Evolutionary conservation across 2,888 invertebrate genomes (phyloP).

Genomic region (Auanema freiburgensis): DNA sequence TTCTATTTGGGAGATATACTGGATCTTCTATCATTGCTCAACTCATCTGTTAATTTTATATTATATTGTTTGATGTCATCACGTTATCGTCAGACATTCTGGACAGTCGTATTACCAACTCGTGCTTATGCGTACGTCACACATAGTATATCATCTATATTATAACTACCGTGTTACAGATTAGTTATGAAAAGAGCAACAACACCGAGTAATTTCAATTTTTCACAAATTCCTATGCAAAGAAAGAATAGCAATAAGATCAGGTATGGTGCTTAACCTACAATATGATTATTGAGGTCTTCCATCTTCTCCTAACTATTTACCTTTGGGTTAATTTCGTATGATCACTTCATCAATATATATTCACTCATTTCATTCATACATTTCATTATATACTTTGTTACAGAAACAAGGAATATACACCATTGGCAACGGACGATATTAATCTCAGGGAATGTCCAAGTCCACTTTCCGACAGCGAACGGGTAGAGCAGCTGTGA

Average conservation of each 20-base stretch:
- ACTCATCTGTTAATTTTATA: conserved; percentile 79
- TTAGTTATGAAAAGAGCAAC: conserved; percentile 28
- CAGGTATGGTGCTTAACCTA: conserved; percentile 8
- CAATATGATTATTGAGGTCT: neutral
- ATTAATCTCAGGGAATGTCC: conserved; percentile 12
- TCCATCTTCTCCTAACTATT: neutral
- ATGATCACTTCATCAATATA: neutral
- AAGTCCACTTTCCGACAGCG: conserved; percentile 8
- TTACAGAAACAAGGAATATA: conserved; percentile 31
- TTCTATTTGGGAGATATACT: conserved; percentile 74
- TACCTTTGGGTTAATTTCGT: neutral
- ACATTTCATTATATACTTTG: no score
- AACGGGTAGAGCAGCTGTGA: conserved; percentile 21
- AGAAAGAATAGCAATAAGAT: conserved; percentile 23
- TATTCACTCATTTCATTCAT: neutral
- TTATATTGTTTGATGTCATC: conserved; percentile 77
- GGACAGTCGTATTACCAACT: conserved; percentile 53
- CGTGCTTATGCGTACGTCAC: conserved; percentile 31
- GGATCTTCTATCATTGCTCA: conserved; percentile 75
- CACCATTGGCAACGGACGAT: conserved; percentile 34
- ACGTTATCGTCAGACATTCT: conserved; percentile 51
- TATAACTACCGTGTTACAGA: conserved; percentile 16
- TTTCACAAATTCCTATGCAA: conserved; percentile 33
- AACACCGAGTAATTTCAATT: conserved; percentile 31
- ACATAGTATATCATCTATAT: neutral